Evolutionary conservation across 2,113 vertebrate genomes (phyloP), one percentile per base, ranked within the genome.

Genomic region (Leucopternis melanops): DNA sequence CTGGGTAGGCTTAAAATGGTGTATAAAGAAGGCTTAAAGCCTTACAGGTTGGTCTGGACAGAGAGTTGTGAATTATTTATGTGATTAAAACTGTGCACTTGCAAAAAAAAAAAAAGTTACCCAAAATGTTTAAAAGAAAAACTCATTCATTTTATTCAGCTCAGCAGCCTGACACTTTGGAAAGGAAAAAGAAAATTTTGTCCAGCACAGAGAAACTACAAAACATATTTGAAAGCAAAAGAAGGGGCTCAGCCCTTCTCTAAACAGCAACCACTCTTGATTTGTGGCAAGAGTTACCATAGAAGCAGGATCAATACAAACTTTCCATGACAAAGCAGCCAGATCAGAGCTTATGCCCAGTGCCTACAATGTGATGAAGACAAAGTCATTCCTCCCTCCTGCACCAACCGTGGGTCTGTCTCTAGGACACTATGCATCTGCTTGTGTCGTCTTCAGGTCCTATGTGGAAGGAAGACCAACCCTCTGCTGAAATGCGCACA

Each of bases 381-480:
- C 34, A 71, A 77, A 79, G 27, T 26, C 12, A 9, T 78, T 81
- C 13, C 18, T 78, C 3, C 7, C 31, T 85, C 20, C 29, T 59
- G 22, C 9, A 14, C 5, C 67, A 75, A 13, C 16, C 38, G 17
- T 1, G 6, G 6, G 12, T 67, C 27, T 2, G 1, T 26, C 8
- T 34, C 11, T 63, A 47, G 32, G n/a, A 62, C 11, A n/a, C 2
- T 1, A 0, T n/a, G 12, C 9, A n/a, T 32, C 26, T 58, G 2
- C 26, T 20, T 58, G 38, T 54, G 11, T 16, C 34, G 40, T 72
- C 29, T 45, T 62, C 47, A 73, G 29, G 34, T 52, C 34, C 36
- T 11, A 3, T 6, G 10, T 32, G 50, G 32, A 77, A 88, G 36
- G 5, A 82, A 92, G 32, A 4, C 20, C 27, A 58, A 2, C 3